Evolutionary conservation across 2,113 vertebrate genomes (phyloP).

Genomic region (Rhadina sibilatrix): DNA sequence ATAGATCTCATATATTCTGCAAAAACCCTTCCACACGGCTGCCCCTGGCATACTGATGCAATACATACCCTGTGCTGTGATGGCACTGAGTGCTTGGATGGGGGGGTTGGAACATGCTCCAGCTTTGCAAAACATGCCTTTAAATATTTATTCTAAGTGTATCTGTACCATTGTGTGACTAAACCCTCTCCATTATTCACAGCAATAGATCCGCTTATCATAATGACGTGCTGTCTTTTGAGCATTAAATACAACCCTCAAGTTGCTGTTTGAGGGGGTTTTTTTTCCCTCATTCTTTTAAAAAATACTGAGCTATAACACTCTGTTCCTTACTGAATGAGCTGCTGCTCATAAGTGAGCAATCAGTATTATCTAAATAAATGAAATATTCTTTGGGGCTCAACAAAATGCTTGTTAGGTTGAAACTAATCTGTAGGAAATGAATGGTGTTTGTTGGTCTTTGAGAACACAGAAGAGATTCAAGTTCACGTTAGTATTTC

Average conservation of each 20-base stretch:
- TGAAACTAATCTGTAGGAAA: slow-evolving; percentile 75
- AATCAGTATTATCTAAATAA: slow-evolving; percentile 77
- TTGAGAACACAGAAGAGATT: slow-evolving; percentile 71
- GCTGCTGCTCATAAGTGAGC: slow-evolving; percentile 58
- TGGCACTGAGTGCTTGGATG: neutral
- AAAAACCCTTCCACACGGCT: neutral
- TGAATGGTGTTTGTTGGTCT: slow-evolving; percentile 75
- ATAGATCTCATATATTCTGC: neutral
- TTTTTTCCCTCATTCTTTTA: neutral
- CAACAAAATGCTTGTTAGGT: slow-evolving; percentile 71
- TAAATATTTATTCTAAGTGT: slow-evolving; percentile 57
- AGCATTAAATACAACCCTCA: slow-evolving; percentile 43
- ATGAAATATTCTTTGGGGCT: slow-evolving; percentile 76
- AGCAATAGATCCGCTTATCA: slow-evolving; percentile 6
- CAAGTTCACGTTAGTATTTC: slow-evolving; percentile 66
- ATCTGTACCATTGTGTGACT: slow-evolving; percentile 32
- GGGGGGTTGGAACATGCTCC: neutral
- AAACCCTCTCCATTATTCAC: slow-evolving; percentile 59
- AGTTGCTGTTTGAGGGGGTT: neutral
- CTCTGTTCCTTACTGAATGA: slow-evolving; percentile 64
- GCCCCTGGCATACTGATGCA: neutral
- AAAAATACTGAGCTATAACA: slow-evolving; percentile 44
- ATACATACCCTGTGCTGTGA: neutral
- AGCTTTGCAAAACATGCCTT: slow-evolving; percentile 23
- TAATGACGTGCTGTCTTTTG: slow-evolving; percentile 12